Conservation (phyloP, 1,140 invertebrate genomes). For the Asobara japonica region DNA sequence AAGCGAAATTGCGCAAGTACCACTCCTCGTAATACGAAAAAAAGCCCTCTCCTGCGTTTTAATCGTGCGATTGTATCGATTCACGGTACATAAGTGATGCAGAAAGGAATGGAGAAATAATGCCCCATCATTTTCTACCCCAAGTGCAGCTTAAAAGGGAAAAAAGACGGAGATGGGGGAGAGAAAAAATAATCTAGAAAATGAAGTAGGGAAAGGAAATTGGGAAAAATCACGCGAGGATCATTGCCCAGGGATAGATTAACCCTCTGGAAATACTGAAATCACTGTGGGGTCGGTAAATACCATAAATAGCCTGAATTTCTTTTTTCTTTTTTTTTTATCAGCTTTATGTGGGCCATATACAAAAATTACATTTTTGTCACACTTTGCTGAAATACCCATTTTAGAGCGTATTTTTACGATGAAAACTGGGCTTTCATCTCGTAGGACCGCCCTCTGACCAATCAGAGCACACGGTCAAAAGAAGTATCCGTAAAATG, state of each 20-base stretch:
- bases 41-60: not conserved
- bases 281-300: too few species aligned
- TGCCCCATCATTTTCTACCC: conserved; percentile 22
- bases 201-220: conserved; percentile 41
- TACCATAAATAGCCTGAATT: too few species aligned
- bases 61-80: conserved; percentile 23
- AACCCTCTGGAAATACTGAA: not conserved
- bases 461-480: too few species aligned
- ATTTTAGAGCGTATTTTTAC: too few species aligned
- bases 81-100: conserved; percentile 20
- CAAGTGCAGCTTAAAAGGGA: not conserved
- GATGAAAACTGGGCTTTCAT: too few species aligned
- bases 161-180: not conserved
- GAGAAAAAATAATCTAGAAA: conserved; percentile 37
- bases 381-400: too few species aligned
- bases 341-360: too few species aligned
- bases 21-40: not conserved
- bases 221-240: conserved; percentile 45
- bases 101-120: conserved; percentile 28
- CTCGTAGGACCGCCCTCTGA: too few species aligned
- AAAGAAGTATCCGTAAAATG: too few species aligned
- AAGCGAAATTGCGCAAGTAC: not conserved
- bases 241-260: not conserved
- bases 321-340: too few species aligned
- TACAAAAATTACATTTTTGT: too few species aligned